A percentile compares a stretch with the other conserved stretches of the same genome.
phyloP scores from a whole-genome alignment of 2,797 vertebrate genomes.

The Tolypeutes matacus region DNA sequence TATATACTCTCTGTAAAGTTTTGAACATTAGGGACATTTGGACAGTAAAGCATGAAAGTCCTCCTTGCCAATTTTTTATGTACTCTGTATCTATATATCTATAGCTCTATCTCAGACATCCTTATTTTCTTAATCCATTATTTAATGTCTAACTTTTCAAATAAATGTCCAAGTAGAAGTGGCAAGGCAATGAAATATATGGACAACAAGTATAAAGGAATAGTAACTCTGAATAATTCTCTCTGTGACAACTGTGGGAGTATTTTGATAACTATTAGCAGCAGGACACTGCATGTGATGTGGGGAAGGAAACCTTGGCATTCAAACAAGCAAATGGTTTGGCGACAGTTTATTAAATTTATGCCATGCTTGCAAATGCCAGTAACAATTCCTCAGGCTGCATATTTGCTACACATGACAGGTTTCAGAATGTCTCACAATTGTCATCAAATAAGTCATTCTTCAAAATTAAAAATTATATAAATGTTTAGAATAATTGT shows the following conservation, averaged over 20 bases:
- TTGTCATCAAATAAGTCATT: conserved; percentile 28
- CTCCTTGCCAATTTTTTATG: neutral
- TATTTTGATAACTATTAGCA: conserved; percentile 82
- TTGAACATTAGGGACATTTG: neutral
- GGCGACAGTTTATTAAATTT: conserved; percentile 77
- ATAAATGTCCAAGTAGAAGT: conserved; percentile 28
- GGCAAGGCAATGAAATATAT: neutral
- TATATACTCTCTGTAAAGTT: neutral
- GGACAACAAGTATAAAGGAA: conserved; percentile 43
- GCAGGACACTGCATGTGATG: conserved; percentile 67
- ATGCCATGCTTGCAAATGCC: conserved; percentile 76
- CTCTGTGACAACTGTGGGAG: conserved; percentile 77
- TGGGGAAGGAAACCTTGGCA: conserved; percentile 76
- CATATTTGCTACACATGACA: conserved; percentile 44
- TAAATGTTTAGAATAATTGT: neutral
- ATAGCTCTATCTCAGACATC: neutral
- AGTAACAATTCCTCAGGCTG: conserved; percentile 67
- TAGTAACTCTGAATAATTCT: conserved; percentile 53
- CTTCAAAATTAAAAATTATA: conserved; percentile 50
- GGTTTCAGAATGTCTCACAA: conserved; percentile 38
- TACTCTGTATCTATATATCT: neutral
- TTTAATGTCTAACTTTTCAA: conserved; percentile 29
- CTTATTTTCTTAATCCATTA: neutral
- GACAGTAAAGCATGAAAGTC: neutral
- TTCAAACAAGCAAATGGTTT: conserved; percentile 79